Evolutionary conservation across 2,888 invertebrate genomes (phyloP).

Genomic region (Digitonthophagus gazella): DNA sequence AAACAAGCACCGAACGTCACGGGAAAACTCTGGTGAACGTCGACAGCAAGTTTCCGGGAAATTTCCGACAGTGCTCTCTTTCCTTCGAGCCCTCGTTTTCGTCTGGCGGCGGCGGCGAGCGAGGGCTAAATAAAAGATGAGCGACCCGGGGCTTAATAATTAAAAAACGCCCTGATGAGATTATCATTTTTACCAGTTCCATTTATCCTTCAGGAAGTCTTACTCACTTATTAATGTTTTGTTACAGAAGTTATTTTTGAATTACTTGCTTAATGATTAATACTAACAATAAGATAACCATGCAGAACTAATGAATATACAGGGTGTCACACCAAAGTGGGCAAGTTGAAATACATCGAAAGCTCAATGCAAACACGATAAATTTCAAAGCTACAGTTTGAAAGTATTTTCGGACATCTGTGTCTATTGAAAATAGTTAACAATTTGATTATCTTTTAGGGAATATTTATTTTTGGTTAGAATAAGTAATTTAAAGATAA

Average conservation of each 20-base stretch:
- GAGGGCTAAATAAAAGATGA: conserved; percentile 25
- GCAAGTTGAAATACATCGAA: too few species aligned
- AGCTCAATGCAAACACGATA: too few species aligned
- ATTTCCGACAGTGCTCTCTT: background rate
- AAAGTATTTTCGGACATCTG: too few species aligned
- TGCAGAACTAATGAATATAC: too few species aligned
- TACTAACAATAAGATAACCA: background rate
- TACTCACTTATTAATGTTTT: conserved; percentile 7
- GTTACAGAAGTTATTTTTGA: background rate
- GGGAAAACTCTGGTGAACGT: background rate
- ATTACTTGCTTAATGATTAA: background rate
- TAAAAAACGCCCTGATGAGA: conserved; percentile 25
- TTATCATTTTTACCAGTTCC: conserved; percentile 26
- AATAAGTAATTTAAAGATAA: too few species aligned
- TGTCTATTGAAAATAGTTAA: too few species aligned
- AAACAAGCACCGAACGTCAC: background rate
- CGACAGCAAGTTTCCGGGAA: conserved; percentile 1
- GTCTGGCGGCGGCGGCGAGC: background rate
- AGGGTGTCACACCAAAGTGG: too few species aligned
- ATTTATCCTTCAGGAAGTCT: conserved; percentile 20
- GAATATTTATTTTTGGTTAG: too few species aligned
- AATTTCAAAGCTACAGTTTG: too few species aligned
- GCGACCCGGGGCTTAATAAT: conserved; percentile 23
- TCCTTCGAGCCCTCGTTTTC: background rate
- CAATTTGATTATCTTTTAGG: too few species aligned